Evolutionary conservation across 2,797 vertebrate genomes (phyloP).

Genomic region (Darevskia nairensis): DNA sequence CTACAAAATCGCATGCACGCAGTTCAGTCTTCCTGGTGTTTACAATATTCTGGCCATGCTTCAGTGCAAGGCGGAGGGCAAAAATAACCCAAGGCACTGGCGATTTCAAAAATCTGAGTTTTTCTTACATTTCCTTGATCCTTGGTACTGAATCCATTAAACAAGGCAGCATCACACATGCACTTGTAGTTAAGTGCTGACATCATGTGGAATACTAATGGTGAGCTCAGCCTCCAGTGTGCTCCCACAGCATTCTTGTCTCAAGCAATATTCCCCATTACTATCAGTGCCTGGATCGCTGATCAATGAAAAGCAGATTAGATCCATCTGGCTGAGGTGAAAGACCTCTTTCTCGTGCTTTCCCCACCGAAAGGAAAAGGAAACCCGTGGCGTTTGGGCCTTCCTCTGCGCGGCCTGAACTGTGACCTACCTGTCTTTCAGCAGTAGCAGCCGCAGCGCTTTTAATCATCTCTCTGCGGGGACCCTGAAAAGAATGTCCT

Average conservation of each 20-base stretch:
- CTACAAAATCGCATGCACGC: background rate
- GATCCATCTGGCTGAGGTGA: background rate
- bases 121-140: background rate
- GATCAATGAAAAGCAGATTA: slow-evolving; percentile 1
- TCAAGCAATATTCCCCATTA: background rate
- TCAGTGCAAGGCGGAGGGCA: background rate
- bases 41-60: background rate
- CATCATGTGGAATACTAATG: background rate
- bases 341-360: background rate
- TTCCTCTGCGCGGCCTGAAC: background rate
- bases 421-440: slow-evolving; percentile 12
- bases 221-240: background rate
- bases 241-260: background rate
- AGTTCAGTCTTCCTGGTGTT: background rate
- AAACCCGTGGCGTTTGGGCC: background rate
- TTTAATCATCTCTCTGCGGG: slow-evolving; percentile 17
- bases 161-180: background rate
- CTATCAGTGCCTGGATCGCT: background rate
- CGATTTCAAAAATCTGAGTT: background rate
- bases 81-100: background rate
- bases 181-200: background rate
- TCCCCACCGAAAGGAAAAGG: slow-evolving; percentile 7
- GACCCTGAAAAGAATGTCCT: slow-evolving; percentile 22
- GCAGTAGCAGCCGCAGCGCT: background rate
- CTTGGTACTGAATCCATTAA: background rate